Conservation (phyloP, 2,888 invertebrate genomes). For the Acrobasis repandana region DNA sequence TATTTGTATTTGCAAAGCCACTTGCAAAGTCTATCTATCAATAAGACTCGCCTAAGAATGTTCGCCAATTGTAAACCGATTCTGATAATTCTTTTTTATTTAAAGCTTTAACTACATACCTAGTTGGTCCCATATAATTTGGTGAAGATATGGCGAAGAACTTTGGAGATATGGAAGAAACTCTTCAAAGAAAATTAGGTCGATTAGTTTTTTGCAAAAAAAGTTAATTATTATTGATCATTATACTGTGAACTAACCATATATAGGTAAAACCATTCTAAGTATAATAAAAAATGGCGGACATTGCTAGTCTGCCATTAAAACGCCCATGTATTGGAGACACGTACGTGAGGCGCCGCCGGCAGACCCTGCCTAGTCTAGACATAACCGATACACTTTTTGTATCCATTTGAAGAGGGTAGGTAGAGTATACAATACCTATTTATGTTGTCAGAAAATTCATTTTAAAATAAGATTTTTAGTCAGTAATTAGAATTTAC, state of each 20-base stretch:
- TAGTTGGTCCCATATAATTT: no score
- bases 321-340: slow-evolving; percentile 23
- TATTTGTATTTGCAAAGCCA: slow-evolving; percentile 1
- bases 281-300: slow-evolving; percentile 12
- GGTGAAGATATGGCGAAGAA: no score
- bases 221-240: background rate
- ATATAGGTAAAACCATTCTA: slow-evolving; percentile 1
- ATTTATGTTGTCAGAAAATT: no score
- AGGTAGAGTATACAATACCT: no score
- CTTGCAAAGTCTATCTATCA: background rate
- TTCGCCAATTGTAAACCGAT: no score
- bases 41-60: no score
- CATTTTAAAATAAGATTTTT: no score
- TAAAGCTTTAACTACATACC: no score
- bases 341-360: slow-evolving; percentile 36
- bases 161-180: no score
- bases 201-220: no score
- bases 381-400: slow-evolving; percentile 26
- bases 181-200: no score
- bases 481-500: background rate
- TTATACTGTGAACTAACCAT: background rate
- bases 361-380: slow-evolving; percentile 39
- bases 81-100: no score
- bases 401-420: slow-evolving; percentile 3
- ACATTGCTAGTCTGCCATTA: slow-evolving; percentile 23